Percentiles rank a stretch among this genome's conserved stretches.
Evolutionary conservation across 2,113 vertebrate genomes (phyloP).

Genomic region (Motacilla alba): DNA sequence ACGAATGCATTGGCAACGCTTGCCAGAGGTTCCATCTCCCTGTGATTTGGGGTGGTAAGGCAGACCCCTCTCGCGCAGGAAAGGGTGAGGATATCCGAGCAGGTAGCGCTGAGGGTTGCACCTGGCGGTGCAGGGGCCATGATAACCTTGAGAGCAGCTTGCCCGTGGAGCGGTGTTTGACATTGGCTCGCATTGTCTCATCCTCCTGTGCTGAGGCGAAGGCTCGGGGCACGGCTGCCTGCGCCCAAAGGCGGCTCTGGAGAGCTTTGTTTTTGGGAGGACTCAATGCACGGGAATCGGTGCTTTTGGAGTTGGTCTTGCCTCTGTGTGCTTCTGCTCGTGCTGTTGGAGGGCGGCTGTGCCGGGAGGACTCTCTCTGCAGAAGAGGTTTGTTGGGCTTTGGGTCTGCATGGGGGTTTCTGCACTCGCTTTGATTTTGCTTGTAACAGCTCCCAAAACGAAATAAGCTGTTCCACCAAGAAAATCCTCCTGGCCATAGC

Average conservation of each 20-base stretch:
- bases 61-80: not conserved
- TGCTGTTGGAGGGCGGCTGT: fast-evolving
- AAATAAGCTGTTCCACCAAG: not conserved
- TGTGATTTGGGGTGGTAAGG: not conserved
- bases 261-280: constrained; percentile 32
- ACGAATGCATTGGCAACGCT: not conserved
- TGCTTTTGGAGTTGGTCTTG: not conserved
- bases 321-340: not conserved
- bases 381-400: not conserved
- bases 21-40: not conserved
- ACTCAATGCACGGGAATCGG: not conserved
- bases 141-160: constrained; percentile 39
- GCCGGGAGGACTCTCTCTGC: not conserved
- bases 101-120: not conserved
- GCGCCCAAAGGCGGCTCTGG: not conserved
- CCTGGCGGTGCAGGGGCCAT: not conserved
- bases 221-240: not conserved
- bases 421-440: not conserved
- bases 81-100: not conserved
- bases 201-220: not conserved
- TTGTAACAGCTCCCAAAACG: not conserved
- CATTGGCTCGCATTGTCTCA: not conserved
- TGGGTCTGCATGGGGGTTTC: not conserved
- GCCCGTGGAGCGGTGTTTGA: not conserved
- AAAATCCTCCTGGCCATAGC: not conserved